phyloP scores from a whole-genome alignment of 2,888 invertebrate genomes.

The Eugnorisma glareosa region DNA sequence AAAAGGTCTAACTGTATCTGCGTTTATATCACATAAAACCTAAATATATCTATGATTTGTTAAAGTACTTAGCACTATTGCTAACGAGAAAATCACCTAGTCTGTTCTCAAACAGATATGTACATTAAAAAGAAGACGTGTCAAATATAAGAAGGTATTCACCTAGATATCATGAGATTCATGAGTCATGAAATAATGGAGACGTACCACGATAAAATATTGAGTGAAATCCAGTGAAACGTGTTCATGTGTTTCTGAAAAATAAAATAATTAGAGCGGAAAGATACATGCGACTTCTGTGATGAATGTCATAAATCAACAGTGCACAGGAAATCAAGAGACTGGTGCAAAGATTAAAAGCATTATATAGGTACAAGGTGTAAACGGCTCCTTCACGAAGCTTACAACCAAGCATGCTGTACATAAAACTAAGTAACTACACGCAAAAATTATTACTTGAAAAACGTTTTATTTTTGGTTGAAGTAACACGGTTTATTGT shows the following conservation, averaged over 20 bases:
- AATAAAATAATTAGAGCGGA: slow-evolving; percentile 38
- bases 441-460: too few species aligned
- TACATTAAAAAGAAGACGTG: too few species aligned
- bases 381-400: too few species aligned
- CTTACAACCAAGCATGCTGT: too few species aligned
- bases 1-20: neutral
- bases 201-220: neutral
- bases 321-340: neutral
- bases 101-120: too few species aligned
- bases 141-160: neutral
- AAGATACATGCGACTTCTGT: slow-evolving; percentile 24
- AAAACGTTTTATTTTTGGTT: too few species aligned
- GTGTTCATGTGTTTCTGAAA: slow-evolving; percentile 12
- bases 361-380: neutral
- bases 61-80: too few species aligned
- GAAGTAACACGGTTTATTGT: too few species aligned
- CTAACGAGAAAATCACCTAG: too few species aligned
- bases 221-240: slow-evolving; percentile 5
- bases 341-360: neutral
- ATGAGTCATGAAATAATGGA: neutral
- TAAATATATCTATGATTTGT: too few species aligned
- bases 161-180: neutral
- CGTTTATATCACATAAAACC: too few species aligned
- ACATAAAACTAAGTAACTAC: too few species aligned
- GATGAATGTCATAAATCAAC: neutral